Evolutionary conservation across 2,113 vertebrate species (phyloP), one percentile per base, ranked within the genome.

Genomic region (Phalacrocorax carbo): DNA sequence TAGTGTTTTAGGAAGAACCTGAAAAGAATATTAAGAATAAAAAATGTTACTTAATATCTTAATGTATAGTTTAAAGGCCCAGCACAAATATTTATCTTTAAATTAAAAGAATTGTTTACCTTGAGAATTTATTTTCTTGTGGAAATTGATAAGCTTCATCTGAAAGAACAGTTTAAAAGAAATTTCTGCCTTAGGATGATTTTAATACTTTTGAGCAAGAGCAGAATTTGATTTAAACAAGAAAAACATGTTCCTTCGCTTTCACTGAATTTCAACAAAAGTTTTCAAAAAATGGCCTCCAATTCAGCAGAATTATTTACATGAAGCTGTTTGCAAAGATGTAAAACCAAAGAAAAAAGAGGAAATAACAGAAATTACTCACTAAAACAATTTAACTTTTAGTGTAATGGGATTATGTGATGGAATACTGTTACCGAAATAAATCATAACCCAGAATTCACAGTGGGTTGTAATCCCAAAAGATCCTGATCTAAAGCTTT

Each of bases 1-100:
- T 88, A 44, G 44, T 92, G 73, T 54, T 94, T 87, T 18, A 51
- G 62, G 52, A 94, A 94, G 73, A 85, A 88, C 75, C 85, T 87
- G 29, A 22, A 90, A 82, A 58, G 17, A 88, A 91, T 60, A 83
- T 69, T 38, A 30, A 62, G 49, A 86, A 81, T 55, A 75, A 54
- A 58, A 61, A 34, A 8, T 9, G 16, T 62, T 51, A 57, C 22
- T 62, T 10, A 61, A 25, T 44, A 49, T 57, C 30, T 48, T n/a
- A 38, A 49, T 27, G 20, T 22, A 26, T 18, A 70, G 62, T 49
- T 62, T 23, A 62, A 64, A 71, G 64, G 18, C 29, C 22, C 66
- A 51, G 44, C 22, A 70, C 27, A 64, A 52, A 65, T 69, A 70
- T 64, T 55, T 68, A 23, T 61, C 42, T 46, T 78, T 54, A 54